phyloP scores from a whole-genome alignment of 1,140 invertebrate species.

The Hirudo medicinalis region DNA sequence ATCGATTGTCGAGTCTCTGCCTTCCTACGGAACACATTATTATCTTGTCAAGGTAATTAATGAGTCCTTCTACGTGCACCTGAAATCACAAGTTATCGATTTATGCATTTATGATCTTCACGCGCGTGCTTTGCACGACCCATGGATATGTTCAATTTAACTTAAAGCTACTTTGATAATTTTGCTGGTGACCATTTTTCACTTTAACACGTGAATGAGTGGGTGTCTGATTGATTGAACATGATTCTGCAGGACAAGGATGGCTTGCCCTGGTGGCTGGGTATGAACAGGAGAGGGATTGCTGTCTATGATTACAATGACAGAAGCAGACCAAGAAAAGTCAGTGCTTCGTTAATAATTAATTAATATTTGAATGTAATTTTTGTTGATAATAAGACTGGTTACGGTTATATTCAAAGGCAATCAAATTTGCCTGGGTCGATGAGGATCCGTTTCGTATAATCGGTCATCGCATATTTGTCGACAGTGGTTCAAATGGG shows the following conservation, averaged over 20 bases:
- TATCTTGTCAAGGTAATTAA: conserved; percentile 46
- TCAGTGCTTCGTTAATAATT: conserved; percentile 26
- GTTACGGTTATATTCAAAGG: neutral
- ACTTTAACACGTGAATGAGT: too few species aligned
- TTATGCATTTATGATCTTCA: neutral
- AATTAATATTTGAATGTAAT: neutral
- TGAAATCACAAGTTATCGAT: neutral
- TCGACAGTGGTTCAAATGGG: conserved; percentile 45
- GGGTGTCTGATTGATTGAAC: conserved; percentile 11
- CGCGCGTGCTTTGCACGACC: neutral
- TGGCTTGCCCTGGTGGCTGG: conserved; percentile 47
- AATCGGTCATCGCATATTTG: neutral
- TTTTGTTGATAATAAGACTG: neutral
- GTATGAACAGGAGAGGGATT: conserved; percentile 47
- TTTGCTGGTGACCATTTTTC: too few species aligned
- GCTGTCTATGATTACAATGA: conserved; percentile 46
- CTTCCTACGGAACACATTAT: conserved; percentile 50
- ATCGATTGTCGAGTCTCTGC: conserved; percentile 45
- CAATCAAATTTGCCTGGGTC: neutral
- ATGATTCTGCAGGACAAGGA: conserved; percentile 41
- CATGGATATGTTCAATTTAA: too few species aligned
- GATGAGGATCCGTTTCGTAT: neutral
- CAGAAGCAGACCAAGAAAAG: conserved; percentile 45
- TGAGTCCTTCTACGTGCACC: neutral
- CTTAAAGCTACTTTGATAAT: too few species aligned